A percentile compares a stretch with the other conserved stretches of the same genome.
These are phyloP conservation scores for Drosophila ohnishii DNA, from an alignment of 1,140 invertebrate genomes.

Conservation along the genomic window DNA sequence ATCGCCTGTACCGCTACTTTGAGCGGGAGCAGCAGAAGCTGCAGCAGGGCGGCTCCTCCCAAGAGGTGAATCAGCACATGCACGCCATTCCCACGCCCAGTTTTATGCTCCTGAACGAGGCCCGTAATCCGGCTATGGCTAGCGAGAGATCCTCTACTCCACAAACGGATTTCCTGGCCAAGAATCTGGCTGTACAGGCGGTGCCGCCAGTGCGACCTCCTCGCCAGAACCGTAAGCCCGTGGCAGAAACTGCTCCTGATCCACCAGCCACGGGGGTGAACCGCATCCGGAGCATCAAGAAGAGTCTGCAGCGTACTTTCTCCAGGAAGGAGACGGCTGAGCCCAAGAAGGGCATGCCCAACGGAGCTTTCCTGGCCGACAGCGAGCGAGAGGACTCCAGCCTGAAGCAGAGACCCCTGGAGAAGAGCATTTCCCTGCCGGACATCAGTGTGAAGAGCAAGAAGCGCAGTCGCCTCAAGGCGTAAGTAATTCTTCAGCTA, in stretches of 20 bases:
- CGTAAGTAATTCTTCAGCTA: slow-evolving; percentile 85
- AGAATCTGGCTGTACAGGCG: slow-evolving; percentile 57
- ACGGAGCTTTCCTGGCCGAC: slow-evolving; percentile 85
- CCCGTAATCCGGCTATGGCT: slow-evolving; percentile 56
- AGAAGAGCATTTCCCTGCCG: slow-evolving; percentile 92
- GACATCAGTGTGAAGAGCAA: slow-evolving; percentile 90
- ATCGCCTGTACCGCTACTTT: slow-evolving; percentile 94
- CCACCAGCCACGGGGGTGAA: slow-evolving; percentile 53
- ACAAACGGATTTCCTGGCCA: slow-evolving; percentile 79
- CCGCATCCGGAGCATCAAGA: slow-evolving; percentile 84
- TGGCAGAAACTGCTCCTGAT: slow-evolving; percentile 7
- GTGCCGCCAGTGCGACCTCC: slow-evolving; percentile 69
- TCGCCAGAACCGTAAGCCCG: slow-evolving; percentile 72
- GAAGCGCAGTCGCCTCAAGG: slow-evolving; percentile 87
- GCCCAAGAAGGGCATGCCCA: slow-evolving; percentile 84
- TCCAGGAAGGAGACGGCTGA: slow-evolving; percentile 84
- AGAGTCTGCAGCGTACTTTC: slow-evolving; percentile 84
- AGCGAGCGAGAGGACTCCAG: slow-evolving; percentile 43
- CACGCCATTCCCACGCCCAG: slow-evolving; percentile 74
- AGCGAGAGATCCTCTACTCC: slow-evolving; percentile 53
- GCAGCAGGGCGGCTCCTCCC: slow-evolving; percentile 85
- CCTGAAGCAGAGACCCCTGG: slow-evolving; percentile 84
- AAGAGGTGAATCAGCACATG: slow-evolving; percentile 83
- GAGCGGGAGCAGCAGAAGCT: slow-evolving; percentile 90
- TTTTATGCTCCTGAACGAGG: slow-evolving; percentile 61